Base-by-base conservation (phyloP, 37 sponge, comb jelly and placozoan species). In the Mnemiopsis leidyi region DNA sequence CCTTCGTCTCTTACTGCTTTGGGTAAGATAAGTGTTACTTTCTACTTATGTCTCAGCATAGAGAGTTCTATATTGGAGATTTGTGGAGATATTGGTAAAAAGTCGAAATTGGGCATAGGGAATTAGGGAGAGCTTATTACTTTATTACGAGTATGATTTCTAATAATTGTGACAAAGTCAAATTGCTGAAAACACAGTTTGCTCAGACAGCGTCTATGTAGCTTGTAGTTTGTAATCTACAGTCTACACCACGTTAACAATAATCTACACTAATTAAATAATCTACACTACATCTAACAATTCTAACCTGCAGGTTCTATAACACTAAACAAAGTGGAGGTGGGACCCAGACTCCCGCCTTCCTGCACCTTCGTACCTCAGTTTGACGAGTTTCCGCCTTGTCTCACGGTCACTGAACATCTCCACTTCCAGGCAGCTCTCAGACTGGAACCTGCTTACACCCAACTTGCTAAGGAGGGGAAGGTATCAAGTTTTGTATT, bases 341-440 rank as follows among this genome's bases (percentile, higher is more conserved):
- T 79, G 21, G 82, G 82, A 1, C 23, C 31, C 37, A 16, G 82
- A 32, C 37, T 79, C 23, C 82, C 82, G 82, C 37, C 82, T 29
- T 36, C 37, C 82, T 79, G 82, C 32, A 35, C 37, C 37, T 79
- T 33, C 21, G 82, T 79, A 33, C 82, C 82, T 7, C 82, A 79
- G 82, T 79, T 79, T 79, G 82, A 79, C 32, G 38, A 35, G 38
- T 35, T 36, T 29, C 82, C 34, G 2, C 37, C 82, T 35, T 35
- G 35, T 32, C 36, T 79, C 5, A 33, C 82, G 2, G 82, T 79
- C 20, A 36, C 82, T 5, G 82, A 79, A 36, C 82, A 79, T 29
- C 82, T 79, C 32, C 82, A 79, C 29, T 79, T 79, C 36, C 82
- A 69, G n/a, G 73, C 73, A 5, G n/a, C 73, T 25, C 29, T 69